A percentile compares a stretch with the other conserved stretches of the same genome.
phyloP scores from a whole-genome alignment of 2,797 vertebrate genomes.

The Bradypodion pumilum region DNA sequence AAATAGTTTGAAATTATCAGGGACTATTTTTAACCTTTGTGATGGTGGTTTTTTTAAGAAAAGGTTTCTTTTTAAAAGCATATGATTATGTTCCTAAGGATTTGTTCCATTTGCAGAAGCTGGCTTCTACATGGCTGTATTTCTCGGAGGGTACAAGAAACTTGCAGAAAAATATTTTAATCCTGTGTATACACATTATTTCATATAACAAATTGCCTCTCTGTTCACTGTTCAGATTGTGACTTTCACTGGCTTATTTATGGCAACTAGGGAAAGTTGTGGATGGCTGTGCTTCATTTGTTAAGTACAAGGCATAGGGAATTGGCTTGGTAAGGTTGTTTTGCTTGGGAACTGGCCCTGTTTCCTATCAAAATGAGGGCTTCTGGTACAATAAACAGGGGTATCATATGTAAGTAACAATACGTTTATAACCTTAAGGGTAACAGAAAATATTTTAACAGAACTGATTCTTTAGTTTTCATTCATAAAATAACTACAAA shows the following conservation, averaged over 20 bases:
- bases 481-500: constrained; percentile 4
- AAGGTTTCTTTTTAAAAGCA: neutral
- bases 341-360: neutral
- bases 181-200: neutral
- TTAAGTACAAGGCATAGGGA: neutral
- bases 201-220: neutral
- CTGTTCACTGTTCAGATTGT: no score
- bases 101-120: neutral
- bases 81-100: neutral
- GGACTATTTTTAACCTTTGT: constrained; percentile 2
- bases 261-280: neutral
- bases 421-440: neutral
- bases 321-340: neutral
- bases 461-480: rapidly evolving
- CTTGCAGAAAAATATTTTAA: neutral
- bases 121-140: neutral
- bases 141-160: neutral
- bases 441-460: neutral
- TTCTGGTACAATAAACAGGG: neutral
- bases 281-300: neutral
- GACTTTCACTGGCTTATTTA: constrained; percentile 1
- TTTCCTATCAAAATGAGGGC: neutral
- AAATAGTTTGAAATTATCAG: constrained; percentile 39
- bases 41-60: neutral
- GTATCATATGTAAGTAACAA: neutral